A percentile compares a stretch with the other conserved stretches of the same genome.
These are phyloP conservation scores for Menura novaehollandiae DNA, from an alignment of 2,113 vertebrate species.

Conservation along the genomic window DNA sequence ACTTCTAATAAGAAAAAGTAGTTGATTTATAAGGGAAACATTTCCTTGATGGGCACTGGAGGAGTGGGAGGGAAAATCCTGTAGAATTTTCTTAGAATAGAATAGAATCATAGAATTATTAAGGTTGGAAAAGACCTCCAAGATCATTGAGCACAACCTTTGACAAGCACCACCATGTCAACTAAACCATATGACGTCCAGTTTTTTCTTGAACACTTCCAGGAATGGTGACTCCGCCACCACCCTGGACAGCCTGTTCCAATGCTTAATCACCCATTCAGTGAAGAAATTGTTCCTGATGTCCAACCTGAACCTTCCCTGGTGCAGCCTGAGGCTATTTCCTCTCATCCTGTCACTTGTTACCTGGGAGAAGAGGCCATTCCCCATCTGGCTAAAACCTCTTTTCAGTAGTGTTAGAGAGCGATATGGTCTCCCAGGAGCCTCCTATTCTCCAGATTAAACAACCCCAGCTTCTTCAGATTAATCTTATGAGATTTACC, in stretches of 20 bases:
- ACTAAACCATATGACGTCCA: accelerated
- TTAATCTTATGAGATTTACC: not conserved
- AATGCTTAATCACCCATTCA: not conserved
- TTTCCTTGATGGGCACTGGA: constrained; percentile 17
- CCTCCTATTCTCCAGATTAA: not conserved
- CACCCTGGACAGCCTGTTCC: not conserved
- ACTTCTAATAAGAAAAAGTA: constrained; percentile 22
- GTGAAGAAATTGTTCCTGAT: not conserved
- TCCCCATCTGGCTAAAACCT: not conserved
- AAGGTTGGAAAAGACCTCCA: not conserved
- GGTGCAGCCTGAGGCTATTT: not conserved
- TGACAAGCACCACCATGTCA: not conserved
- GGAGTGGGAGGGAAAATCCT: not conserved
- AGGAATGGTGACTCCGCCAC: not conserved
- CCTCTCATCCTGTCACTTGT: not conserved
- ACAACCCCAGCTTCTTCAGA: not conserved
- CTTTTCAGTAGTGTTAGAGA: not conserved
- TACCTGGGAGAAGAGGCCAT: not conserved
- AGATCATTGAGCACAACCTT: not conserved
- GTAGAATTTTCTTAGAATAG: not conserved
- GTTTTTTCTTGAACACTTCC: not conserved
- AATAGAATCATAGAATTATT: not conserved
- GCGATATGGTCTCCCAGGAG: not conserved
- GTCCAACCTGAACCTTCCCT: not conserved
- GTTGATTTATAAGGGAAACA: constrained; percentile 43